phyloP scores from a whole-genome alignment of 1,140 invertebrate genomes.

The Ptiloglossa arizonensis region DNA sequence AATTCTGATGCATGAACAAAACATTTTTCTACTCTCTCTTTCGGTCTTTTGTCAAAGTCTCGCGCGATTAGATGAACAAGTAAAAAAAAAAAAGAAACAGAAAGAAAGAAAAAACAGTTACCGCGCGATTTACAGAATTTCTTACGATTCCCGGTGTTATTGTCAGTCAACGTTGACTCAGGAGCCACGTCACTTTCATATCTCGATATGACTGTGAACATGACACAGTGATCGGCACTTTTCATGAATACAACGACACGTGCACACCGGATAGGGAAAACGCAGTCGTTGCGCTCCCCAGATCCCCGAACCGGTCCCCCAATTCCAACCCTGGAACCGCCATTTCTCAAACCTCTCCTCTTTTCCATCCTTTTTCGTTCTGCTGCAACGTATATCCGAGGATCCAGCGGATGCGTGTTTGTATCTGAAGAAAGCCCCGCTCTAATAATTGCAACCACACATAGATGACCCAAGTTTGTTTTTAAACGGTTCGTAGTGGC shows the following conservation, averaged over 20 bases:
- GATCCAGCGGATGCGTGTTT: slow-evolving; percentile 25
- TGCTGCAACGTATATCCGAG: slow-evolving; percentile 34
- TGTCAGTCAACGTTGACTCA: neutral
- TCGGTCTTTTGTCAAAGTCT: too few relatives aligned
- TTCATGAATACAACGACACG: slow-evolving; percentile 13
- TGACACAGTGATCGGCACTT: slow-evolving; percentile 13
- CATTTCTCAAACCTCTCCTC: slow-evolving; percentile 1
- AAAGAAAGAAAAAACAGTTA: too few relatives aligned
- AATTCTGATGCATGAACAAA: too few relatives aligned
- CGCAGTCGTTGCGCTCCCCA: slow-evolving; percentile 27
- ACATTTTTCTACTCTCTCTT: too few relatives aligned
- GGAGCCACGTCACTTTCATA: neutral
- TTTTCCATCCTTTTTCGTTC: neutral
- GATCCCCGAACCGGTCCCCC: too few relatives aligned
- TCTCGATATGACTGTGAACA: neutral
- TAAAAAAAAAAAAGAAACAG: too few relatives aligned
- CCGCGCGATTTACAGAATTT: neutral
- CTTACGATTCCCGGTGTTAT: neutral
- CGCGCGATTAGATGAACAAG: too few relatives aligned
- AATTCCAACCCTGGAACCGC: too few relatives aligned
- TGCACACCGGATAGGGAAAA: slow-evolving; percentile 13
- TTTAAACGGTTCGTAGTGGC: slow-evolving; percentile 66
- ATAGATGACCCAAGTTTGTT: slow-evolving; percentile 67
- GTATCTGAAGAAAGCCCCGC: slow-evolving; percentile 39
- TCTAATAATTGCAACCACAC: slow-evolving; percentile 61